These are phyloP conservation scores for Physella acuta DNA, from an alignment of 1,140 invertebrate genomes.

Conservation along the genomic window DNA sequence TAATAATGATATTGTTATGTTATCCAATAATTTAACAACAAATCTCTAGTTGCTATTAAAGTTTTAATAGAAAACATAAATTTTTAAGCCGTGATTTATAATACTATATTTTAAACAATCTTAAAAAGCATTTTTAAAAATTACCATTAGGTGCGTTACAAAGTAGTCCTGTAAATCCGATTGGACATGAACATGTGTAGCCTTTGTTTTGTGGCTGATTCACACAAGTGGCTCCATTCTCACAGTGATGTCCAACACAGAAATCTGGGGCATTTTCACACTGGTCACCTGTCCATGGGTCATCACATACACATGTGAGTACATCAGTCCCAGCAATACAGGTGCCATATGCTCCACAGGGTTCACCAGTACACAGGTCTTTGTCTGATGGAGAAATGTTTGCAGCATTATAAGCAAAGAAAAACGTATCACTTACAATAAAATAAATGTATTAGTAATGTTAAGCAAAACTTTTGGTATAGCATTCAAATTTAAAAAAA, in stretches of 20 bases:
- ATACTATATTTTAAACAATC: too few species aligned
- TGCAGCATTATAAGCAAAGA: too few species aligned
- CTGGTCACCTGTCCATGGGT: neutral
- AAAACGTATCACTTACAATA: too few species aligned
- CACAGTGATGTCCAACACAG: neutral
- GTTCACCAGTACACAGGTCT: neutral
- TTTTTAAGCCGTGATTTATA: too few species aligned
- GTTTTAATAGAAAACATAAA: too few species aligned
- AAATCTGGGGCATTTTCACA: constrained; percentile 2
- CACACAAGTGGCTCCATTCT: neutral
- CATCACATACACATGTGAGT: neutral
- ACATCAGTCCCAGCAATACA: neutral
- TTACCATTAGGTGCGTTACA: neutral
- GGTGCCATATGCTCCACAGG: constrained; percentile 1
- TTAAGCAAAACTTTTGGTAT: too few species aligned
- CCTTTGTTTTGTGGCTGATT: neutral
- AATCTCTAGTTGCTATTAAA: too few species aligned
- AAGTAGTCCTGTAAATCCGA: neutral
- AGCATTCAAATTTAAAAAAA: too few species aligned
- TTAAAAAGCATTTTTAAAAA: neutral
- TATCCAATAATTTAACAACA: too few species aligned
- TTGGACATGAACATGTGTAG: neutral
- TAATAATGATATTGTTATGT: too few species aligned
- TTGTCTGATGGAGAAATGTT: too few species aligned
- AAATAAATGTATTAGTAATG: too few species aligned